Conservation (phyloP, 2,797 vertebrate genomes). For the Cuniculus paca region DNA sequence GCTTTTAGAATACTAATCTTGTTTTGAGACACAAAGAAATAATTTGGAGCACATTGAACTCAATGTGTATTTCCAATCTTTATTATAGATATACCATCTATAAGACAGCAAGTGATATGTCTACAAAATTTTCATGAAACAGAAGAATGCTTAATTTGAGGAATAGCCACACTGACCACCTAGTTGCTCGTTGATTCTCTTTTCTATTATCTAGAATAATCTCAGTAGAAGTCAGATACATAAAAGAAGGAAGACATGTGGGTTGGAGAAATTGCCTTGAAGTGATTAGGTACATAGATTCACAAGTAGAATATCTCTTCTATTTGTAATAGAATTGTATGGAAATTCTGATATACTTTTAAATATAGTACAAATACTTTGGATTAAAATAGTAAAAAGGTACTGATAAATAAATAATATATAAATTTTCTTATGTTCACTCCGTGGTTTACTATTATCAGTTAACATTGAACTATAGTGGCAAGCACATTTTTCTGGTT, state of each 20-base stretch:
- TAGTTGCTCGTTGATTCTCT: neutral
- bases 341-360: neutral
- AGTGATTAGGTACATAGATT: neutral
- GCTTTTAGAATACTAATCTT: conserved; percentile 9
- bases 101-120: conserved; percentile 3
- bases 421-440: neutral
- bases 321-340: neutral
- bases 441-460: neutral
- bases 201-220: neutral
- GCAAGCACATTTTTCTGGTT: neutral
- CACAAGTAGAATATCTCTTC: neutral
- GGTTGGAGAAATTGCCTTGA: neutral
- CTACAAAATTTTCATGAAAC: neutral
- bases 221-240: neutral
- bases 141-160: neutral
- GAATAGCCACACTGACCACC: rapidly evolving
- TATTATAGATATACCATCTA: neutral
- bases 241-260: neutral
- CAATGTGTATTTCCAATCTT: neutral
- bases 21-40: neutral
- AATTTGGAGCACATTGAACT: neutral
- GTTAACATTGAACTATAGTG: neutral
- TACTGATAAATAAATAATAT: neutral
- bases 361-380: neutral
- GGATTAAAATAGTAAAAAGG: neutral